Base-by-base conservation (phyloP, 1,140 invertebrate genomes). In the Triops cancriformis region DNA sequence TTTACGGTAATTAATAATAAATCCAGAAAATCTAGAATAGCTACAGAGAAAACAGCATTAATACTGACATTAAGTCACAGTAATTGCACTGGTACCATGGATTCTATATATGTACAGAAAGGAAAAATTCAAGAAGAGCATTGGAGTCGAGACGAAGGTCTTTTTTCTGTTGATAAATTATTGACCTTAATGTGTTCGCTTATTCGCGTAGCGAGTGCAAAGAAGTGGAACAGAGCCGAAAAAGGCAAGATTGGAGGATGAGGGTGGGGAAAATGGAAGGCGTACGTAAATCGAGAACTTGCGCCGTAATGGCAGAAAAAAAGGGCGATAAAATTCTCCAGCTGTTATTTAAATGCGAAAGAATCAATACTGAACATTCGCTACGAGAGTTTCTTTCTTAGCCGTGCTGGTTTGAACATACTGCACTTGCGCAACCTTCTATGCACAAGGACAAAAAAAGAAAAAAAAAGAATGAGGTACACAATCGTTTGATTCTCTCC, bases 351-450 rank as follows among this genome's bases (percentile, higher is more conserved):
- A 64, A 64, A 64, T 64, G 51, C 18, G 51, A 37, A 37, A 64
- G 51, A 64, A 64, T 64, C 51, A 64, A 64, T 64, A 64, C 51
- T 64, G 51, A 64, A 64, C 51, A 64, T 64, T 64, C 31, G 31
- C 31, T 64, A n/a, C 51, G 5, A 18, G 51, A 64, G 18, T 64
- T 64, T 64, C 51, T 64, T 64, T 37, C 31, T 37, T 37, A 37
- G 31, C 31, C 31, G 2, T 7, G 31, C 31, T 37, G 7, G 31
- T 37, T 37, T 37, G 2, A 37, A 37, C 51, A 23, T 18, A 64
- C 51, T 23, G 51, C 51, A 64, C 51, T 64, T 64, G 51, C 51
- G 51, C 51, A 64, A 64, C 18, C 51, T 64, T 18, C 18, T 64
- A n/a, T 64, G 6, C 0, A 64, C 10, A 64, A 6, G 31, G 31